Evolutionary conservation across 2,888 invertebrate genomes (phyloP).

Genomic region (Oligia strigilis): DNA sequence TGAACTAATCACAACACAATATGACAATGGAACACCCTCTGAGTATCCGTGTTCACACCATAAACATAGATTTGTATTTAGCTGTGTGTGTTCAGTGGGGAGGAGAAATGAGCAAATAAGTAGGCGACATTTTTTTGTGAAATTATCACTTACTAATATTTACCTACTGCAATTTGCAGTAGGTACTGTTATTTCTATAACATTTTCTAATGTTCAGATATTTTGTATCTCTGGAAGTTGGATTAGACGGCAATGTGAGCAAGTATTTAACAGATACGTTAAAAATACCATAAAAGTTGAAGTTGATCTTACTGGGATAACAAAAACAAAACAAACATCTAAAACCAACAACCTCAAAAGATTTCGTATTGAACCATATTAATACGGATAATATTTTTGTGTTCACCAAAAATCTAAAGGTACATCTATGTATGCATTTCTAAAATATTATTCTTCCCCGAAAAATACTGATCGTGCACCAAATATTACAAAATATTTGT

Average conservation of each 20-base stretch:
- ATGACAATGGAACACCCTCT: slow-evolving; percentile 36
- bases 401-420: no score
- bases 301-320: not conserved
- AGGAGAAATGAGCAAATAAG: not conserved
- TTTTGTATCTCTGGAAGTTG: not conserved
- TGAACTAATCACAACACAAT: slow-evolving; percentile 46
- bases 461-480: no score
- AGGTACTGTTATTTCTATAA: not conserved
- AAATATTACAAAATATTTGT: no score
- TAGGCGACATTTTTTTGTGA: no score
- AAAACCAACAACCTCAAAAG: not conserved
- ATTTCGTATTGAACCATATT: slow-evolving; percentile 23
- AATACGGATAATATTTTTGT: no score
- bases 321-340: not conserved
- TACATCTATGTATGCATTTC: no score
- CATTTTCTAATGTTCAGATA: not conserved
- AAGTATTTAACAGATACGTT: not conserved
- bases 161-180: not conserved
- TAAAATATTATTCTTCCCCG: no score
- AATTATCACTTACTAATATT: not conserved
- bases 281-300: not conserved
- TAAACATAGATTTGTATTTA: slow-evolving; percentile 27
- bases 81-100: slow-evolving; percentile 12
- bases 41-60: slow-evolving; percentile 44
- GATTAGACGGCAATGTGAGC: not conserved